Base-by-base conservation (phyloP, 2,113 vertebrate species). In the Carlito syrichta region DNA sequence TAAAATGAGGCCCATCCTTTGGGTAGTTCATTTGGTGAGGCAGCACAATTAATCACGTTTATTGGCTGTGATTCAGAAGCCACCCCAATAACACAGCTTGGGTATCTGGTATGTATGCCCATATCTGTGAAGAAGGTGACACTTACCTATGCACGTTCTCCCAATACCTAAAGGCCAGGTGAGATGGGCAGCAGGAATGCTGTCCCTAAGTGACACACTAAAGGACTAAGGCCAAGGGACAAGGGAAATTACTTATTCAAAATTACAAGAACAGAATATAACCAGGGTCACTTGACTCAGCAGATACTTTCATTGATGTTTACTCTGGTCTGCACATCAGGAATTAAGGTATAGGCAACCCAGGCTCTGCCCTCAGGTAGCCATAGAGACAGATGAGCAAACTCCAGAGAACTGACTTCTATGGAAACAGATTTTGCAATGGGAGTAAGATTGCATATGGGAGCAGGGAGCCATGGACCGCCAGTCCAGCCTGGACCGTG, bases 141-240 rank as follows among this genome's bases (percentile, higher is more conserved):
- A n/a, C 9, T 14, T 9, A 2, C 17, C 63, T 45, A 68, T 0
- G 16, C 16, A 6, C 0, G 0, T 16, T 12, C 48, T 8, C 27
- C 48, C 9, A 0, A 2, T 9, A 11, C 40, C 56, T 52, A 73
- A 5, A 88, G 58, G 27, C 45, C 50, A 60, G 23, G 14, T 16
- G 87, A 91, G 27, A 48, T 3, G 13, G 0, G 27, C 60, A 83
- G 22, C 1, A 19, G 62, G 62, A 81, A 48, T 9, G 5, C 12
- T 12, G 23, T 43, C 66, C 69, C 13, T 22, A 12, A 40, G 60
- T 68, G 56, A 89, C 5, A 86, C 9, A 52, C 71, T 60, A 43
- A 86, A 60, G 56, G n/a, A 30, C 62, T 32, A 68, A 16, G 76
- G 52, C 52, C 58, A 7, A 45, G 43, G 19, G 48, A 52, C 8